Evolutionary conservation across 2,113 vertebrate species (phyloP).

Genomic region (Halcyon senegalensis): DNA sequence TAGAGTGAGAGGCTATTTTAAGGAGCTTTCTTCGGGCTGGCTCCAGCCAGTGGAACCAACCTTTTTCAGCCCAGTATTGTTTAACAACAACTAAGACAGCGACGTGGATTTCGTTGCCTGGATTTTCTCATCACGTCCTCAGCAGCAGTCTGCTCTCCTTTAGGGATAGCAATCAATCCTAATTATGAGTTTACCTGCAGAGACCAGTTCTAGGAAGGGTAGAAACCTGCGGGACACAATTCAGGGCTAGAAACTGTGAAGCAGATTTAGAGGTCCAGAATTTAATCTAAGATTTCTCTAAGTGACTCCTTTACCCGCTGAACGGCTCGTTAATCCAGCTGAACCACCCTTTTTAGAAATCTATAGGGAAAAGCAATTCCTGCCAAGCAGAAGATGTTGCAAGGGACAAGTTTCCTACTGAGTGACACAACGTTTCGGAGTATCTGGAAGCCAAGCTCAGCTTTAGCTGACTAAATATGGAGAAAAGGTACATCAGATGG

Average conservation of each 20-base stretch:
- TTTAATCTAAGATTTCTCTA: not conserved
- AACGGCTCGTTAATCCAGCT: not conserved
- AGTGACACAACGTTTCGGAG: not conserved
- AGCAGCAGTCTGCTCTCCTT: not conserved
- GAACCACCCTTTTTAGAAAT: not conserved
- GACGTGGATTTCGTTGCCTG: not conserved
- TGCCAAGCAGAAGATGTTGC: not conserved
- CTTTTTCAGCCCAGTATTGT: not conserved
- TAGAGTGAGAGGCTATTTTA: conserved; percentile 43
- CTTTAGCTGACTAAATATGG: conserved; percentile 63
- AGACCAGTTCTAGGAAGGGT: not conserved
- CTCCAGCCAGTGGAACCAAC: not conserved
- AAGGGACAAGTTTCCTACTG: not conserved
- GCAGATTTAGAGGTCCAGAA: not conserved
- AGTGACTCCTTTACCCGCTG: not conserved
- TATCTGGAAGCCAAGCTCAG: conserved; percentile 25
- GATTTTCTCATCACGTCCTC: not conserved
- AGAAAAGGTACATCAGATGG: conserved; percentile 55
- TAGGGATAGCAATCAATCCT: not conserved
- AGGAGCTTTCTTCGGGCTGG: not conserved
- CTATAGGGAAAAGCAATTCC: not conserved
- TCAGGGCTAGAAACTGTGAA: not conserved
- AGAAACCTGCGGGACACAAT: not conserved
- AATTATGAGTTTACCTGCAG: not conserved
- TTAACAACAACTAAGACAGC: not conserved